These are phyloP conservation scores for Euphydryas editha DNA, from an alignment of 2,888 invertebrate genomes.

Conservation along the genomic window DNA sequence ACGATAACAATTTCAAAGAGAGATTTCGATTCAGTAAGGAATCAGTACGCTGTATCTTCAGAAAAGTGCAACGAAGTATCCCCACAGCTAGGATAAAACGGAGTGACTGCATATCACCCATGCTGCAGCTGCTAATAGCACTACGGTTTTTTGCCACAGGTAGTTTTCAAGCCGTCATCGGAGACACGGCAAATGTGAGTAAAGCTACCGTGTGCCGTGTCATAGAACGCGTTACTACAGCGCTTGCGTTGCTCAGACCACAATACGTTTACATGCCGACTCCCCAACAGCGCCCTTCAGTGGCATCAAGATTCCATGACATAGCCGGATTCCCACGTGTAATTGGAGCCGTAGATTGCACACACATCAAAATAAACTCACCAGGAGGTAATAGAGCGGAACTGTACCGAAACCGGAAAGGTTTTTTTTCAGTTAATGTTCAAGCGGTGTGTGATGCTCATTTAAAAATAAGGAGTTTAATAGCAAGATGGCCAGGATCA, in stretches of 20 bases:
- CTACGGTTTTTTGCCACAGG: background rate
- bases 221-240: background rate
- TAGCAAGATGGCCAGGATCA: conserved; percentile 41
- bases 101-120: background rate
- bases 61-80: too few species aligned
- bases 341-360: conserved; percentile 12
- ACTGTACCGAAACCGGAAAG: conserved; percentile 32
- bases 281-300: background rate
- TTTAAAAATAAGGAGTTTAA: conserved; percentile 22
- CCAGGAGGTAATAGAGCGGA: conserved; percentile 38
- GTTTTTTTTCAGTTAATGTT: conserved; percentile 31
- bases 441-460: conserved; percentile 27
- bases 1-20: too few species aligned
- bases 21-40: too few species aligned
- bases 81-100: too few species aligned
- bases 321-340: background rate
- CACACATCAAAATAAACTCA: conserved; percentile 18
- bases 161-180: background rate
- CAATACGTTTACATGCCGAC: background rate
- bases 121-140: background rate
- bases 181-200: background rate
- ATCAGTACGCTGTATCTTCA: too few species aligned
- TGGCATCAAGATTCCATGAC: background rate
- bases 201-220: background rate
- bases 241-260: background rate